Evolutionary conservation across 2,797 vertebrate species (phyloP), one percentile per base, ranked within the genome.

Genomic region (Eutrigla gurnardus): DNA sequence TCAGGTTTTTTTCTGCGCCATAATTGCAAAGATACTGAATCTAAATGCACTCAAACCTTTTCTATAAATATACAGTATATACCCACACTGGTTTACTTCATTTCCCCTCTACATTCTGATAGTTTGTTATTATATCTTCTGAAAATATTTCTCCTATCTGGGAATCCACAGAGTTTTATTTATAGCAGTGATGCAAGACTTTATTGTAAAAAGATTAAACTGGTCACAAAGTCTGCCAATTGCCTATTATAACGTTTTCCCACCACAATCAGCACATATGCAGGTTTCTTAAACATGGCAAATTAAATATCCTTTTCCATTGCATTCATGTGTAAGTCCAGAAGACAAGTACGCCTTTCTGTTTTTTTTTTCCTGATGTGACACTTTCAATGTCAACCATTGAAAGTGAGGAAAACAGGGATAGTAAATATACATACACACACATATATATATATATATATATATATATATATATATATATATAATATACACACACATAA

Each of bases 71-170:
- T 36, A 33, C 14, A 35, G 6, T 10, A 17, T n/a, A 8, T 4
- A 54, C 3, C 12, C 15, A 35, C 35, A 53, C 11, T 49, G 37
- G 33, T 50, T 50, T 14, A 42, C 40, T 53, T 13, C 3, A 49
- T 37, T 60, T 64, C 43, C 36, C 9, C 58, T 47, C 10, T 1
- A 10, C 47, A 33, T 33, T 54, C 8, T 15, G 1, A 32, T 33
- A 17, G 5, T 62, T 72, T 70, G 12, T 65, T 70, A 17, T 49
- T 12, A 62, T 13, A 43, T 53, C 15, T 40, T 75, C 52, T 54
- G 12, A 65, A 50, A 59, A 47, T 12, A 70, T 59, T 33, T 58
- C 35, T 58, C n/a, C 65, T 53, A 13, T 58, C 14, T 65, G 54
- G 40, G 35, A 10, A 17, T 45, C 32, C 37, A 42, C 35, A 74